Conservation (phyloP, 2,888 invertebrate genomes). For the Heliconius aoede region DNA sequence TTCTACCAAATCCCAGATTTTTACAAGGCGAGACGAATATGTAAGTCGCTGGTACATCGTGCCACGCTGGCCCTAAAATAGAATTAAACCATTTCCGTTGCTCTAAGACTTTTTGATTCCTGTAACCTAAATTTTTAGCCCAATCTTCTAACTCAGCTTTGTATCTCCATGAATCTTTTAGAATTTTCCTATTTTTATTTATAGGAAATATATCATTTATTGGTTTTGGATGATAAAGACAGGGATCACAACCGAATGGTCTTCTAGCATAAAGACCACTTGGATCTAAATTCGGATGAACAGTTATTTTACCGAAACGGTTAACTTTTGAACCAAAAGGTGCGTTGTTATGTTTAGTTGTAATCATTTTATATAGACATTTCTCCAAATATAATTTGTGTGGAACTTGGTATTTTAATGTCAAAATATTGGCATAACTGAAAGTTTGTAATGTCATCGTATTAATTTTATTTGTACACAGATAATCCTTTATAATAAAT, state of each 20-base stretch:
- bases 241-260: constrained; percentile 66
- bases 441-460: neutral
- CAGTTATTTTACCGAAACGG: constrained; percentile 64
- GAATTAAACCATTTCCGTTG: constrained; percentile 59
- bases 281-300: constrained; percentile 68
- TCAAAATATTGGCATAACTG: neutral
- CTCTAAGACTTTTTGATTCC: constrained; percentile 67
- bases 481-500: neutral
- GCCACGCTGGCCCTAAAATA: constrained; percentile 71
- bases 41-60: constrained; percentile 51
- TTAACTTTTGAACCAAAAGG: constrained; percentile 58
- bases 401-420: neutral
- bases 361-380: constrained; percentile 39
- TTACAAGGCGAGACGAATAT: constrained; percentile 61
- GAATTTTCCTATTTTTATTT: constrained; percentile 53
- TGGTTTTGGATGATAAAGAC: constrained; percentile 62
- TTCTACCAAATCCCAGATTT: constrained; percentile 70
- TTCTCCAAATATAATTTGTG: neutral
- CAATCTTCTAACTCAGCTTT: constrained; percentile 73
- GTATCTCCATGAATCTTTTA: constrained; percentile 71
- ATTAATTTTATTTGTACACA: neutral
- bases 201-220: constrained; percentile 59
- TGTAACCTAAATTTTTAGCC: constrained; percentile 72
- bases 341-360: constrained; percentile 29
- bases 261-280: constrained; percentile 60